Evolutionary conservation across 2,888 invertebrate genomes (phyloP), one percentile per base, ranked within the genome.

Genomic region (Mellilla xanthometata): DNA sequence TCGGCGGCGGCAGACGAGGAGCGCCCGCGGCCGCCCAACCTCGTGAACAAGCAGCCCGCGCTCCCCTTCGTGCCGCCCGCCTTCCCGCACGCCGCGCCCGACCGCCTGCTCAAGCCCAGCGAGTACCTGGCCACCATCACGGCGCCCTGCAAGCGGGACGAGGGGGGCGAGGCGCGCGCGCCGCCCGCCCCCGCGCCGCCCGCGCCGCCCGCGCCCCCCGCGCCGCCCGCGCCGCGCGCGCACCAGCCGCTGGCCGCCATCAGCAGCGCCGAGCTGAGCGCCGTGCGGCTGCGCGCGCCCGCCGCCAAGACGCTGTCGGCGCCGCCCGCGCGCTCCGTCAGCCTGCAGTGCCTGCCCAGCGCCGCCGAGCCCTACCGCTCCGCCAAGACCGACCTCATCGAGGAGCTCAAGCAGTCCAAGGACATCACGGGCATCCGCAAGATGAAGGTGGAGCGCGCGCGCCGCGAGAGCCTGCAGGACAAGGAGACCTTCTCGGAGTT

Each of bases 391-490:
- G 96, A 97, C 77, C 86, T 98, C 33, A 97, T 98, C 54, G 97
- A 97, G 32, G 98, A 98, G 72, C 84, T 98, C 49, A 97, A 97
- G 81, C 93, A 96, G 90, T 96, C 97, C 30, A 97, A 95, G 78
- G 97, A 97, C 74, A 96, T 97, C 52, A 95, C 96, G 1, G 97
- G 97, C n/a, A 97, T 98, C 40, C 95, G 95, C 81, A 97, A 97
- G 80, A 83, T 97, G 91, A 97, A 97, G 79, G 96, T 97, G 57
- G 97, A 97, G 81, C 92, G 95, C 56, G 95, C 95, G 12, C 94
- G 96, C 72, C 92, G 95, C 55, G 96, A 97, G 76, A 95, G 95
- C 68, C 92, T 93, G 35, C 93, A 94, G 66, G 96, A 96, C 60
- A 95, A 96, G 77, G 94, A 95, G 74, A 92, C 96, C 47, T 95